A percentile compares a stretch with the other conserved stretches of the same genome.
phyloP scores from a whole-genome alignment of 2,888 invertebrate species.

The Andrena trimmerana region DNA sequence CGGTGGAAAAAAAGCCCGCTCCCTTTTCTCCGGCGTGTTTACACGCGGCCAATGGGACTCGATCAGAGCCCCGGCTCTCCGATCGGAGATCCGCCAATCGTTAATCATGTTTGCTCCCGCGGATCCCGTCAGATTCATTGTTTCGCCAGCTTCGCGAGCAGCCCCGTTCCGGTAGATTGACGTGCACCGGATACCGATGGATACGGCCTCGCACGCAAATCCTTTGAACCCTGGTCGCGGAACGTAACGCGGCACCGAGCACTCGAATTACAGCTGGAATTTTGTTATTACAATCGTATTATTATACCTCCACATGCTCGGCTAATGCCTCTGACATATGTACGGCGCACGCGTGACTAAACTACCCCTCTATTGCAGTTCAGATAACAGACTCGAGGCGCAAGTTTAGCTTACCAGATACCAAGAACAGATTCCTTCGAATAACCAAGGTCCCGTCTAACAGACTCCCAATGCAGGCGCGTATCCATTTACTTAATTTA shows the following conservation, averaged over 20 bases:
- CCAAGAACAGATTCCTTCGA: conserved; percentile 3
- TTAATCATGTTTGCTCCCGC: conserved; percentile 3
- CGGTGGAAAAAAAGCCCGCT: conserved; percentile 1
- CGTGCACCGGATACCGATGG: background rate
- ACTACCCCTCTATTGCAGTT: background rate
- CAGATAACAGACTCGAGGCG: background rate
- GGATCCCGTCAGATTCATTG: background rate
- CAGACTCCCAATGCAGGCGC: background rate
- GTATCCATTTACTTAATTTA: background rate
- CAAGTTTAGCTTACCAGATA: background rate
- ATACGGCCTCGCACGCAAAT: background rate
- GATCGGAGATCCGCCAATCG: conserved; percentile 10
- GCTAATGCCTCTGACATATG: too few relatives aligned
- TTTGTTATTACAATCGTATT: background rate
- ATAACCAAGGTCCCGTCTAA: background rate
- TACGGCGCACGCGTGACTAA: background rate
- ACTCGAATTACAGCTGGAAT: background rate
- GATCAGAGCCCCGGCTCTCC: background rate
- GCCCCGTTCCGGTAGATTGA: background rate
- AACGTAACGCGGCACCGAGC: background rate
- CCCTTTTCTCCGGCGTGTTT: background rate
- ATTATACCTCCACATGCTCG: too few relatives aligned
- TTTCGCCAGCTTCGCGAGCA: background rate
- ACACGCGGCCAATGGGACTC: background rate
- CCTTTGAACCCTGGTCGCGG: background rate